Evolutionary conservation across 2,113 vertebrate genomes (phyloP), one percentile per base, ranked within the genome.

Genomic region (Nymphicus hollandicus): DNA sequence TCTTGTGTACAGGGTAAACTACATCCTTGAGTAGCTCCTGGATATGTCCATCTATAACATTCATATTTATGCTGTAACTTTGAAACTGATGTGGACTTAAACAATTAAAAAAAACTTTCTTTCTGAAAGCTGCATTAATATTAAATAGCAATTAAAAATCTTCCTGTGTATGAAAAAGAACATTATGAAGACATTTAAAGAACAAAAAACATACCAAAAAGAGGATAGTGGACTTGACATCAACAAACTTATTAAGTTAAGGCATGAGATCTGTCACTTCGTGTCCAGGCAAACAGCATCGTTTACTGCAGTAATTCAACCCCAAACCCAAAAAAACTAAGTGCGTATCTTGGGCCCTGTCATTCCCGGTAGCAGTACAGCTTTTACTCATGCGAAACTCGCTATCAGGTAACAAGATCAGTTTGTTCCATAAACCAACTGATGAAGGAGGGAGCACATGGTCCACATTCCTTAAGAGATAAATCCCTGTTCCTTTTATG

Each of bases 71-170:
- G 72, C 76, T 81, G 23, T 49, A 39, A 68, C 60, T 91, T 74
- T 58, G 88, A 78, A 83, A 53, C 37, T 66, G 63, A 33, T 43
- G 15, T 41, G 46, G 35, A 29, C 69, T 84, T 64, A 31, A 60
- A 46, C 12, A 33, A 18, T 52, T 33, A 82, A 60, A 76, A 7
- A 1, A 9, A 2, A 4, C 13, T 37, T 82, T 52, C 69, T 46
- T 37, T 58, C 58, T 69, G 83, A 64, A 76, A 88, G 37, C 44
- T 18, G 24, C 76, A 56, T 81, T 92, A 87, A 70, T 91, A 63
- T 91, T 91, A 78, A 91, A 86, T 13, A 85, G 76, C 69, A 74
- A 77, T 66, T 94, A 79, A 76, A 80, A 78, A 46, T 39, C 60
- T 78, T 81, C 33, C 31, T 39, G 0, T 79, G 72, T 72, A 17